phyloP scores from a whole-genome alignment of 1,140 invertebrate species.

The Macrobrachium rosenbergii region DNA sequence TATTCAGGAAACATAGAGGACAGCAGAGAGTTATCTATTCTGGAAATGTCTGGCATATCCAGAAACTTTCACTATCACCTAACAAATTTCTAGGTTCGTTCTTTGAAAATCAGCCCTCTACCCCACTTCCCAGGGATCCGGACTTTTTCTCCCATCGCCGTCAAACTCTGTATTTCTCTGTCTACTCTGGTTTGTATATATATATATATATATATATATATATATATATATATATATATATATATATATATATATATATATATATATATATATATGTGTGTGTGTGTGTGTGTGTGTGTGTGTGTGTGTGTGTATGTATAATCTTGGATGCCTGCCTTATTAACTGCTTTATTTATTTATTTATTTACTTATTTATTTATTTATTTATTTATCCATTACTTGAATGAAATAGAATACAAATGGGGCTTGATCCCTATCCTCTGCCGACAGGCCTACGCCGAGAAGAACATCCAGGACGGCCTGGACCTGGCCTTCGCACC shows the following conservation, averaged over 20 bases:
- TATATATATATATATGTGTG: conserved; percentile 16
- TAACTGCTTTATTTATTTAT: not conserved
- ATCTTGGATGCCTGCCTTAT: not conserved
- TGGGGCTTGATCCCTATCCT: not conserved
- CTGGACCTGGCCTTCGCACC: conserved; percentile 68
- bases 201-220: conserved; percentile 19
- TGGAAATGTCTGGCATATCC: too few species aligned
- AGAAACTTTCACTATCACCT: too few species aligned
- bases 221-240: conserved; percentile 24
- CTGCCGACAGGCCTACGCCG: conserved; percentile 42
- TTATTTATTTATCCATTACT: not conserved
- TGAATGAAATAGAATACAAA: not conserved
- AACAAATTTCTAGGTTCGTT: too few species aligned
- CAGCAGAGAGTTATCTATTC: too few species aligned
- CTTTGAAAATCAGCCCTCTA: too few species aligned
- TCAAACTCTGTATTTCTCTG: too few species aligned
- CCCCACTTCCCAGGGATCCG: too few species aligned
- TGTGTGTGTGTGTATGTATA: too few species aligned
- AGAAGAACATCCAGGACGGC: conserved; percentile 68
- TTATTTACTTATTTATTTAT: not conserved
- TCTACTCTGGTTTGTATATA: not conserved
- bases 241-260: conserved; percentile 15
- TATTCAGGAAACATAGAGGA: too few species aligned
- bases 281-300: not conserved
- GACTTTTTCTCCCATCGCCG: too few species aligned